Conservation (phyloP, 1,140 invertebrate species). For the Aphis gossypii region DNA sequence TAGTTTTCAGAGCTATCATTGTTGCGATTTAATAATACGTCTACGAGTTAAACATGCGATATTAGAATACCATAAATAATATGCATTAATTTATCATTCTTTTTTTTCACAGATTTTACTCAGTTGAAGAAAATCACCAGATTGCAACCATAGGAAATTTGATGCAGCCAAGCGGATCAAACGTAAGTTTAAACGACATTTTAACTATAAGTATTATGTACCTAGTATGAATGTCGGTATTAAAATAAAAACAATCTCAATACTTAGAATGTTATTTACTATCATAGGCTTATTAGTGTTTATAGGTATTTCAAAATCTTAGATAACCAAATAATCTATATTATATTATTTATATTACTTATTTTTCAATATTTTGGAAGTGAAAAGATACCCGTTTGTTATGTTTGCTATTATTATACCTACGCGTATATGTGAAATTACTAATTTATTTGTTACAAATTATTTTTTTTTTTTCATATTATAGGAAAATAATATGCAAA, state of each 20-base stretch:
- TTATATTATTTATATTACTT: neutral
- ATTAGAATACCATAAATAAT: neutral
- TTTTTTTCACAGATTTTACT: neutral
- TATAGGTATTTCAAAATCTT: neutral
- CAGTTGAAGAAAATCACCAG: neutral
- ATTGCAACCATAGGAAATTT: slow-evolving; percentile 55
- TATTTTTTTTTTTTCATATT: too few relatives aligned
- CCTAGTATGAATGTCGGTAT: neutral
- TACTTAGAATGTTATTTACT: neutral
- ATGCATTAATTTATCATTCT: neutral
- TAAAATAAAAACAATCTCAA: neutral
- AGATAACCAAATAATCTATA: neutral
- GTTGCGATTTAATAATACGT: neutral
- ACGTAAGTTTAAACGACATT: slow-evolving; percentile 6
- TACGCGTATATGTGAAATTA: too few relatives aligned
- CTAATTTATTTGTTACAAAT: too few relatives aligned
- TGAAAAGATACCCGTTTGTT: neutral
- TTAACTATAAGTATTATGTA: neutral
- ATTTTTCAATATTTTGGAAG: neutral
- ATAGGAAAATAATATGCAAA: too few relatives aligned
- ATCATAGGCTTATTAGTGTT: too few relatives aligned
- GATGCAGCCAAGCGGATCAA: slow-evolving; percentile 55
- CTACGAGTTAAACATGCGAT: neutral
- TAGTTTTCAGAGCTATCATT: neutral
- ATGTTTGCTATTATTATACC: neutral